Evolutionary conservation across 1,140 invertebrate genomes (phyloP), one percentile per base, ranked within the genome.

Genomic region (Drosophila bifasciata): DNA sequence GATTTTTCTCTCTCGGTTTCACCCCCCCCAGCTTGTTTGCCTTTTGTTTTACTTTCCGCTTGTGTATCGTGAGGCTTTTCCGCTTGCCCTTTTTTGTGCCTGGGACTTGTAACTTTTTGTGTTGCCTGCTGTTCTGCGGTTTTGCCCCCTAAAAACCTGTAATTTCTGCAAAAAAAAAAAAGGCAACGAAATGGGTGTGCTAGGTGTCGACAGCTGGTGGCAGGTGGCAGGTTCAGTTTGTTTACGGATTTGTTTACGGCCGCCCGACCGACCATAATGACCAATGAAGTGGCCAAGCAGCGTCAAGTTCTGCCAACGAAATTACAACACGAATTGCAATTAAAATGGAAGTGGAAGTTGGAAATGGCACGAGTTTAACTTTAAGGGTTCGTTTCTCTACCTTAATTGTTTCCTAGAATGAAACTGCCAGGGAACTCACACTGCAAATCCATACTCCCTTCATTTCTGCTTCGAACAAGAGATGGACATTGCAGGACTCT

Each of bases 201-300:
- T 46, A 63, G 56, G 72, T 77, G 73, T 70, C 67, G 76, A 79
- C 46, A 50, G n/a, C n/a, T n/a, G 52, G 52, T 17, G 48, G 49
- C 49, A 48, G 56, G 51, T 50, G 59, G 46, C 45, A 40, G 50
- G 50, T 55, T 57, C 62, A 67, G 46, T 80, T 81, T 67, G 71
- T 79, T 73, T 64, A 41, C 62, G 78, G 69, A 83, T 83, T 88
- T 83, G 83, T 88, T 88, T 88, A 88, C 76, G 59, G 70, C 61
- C 50, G 32, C 32, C 32, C 13, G 40, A 60, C 32, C 13, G 40
- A 60, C 56, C 74, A 70, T 81, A 86, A 86, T 86, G 74, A 72
- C 83, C 81, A 56, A 74, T 67, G 60, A 78, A 80, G 56, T 70
- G 81, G 53, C 58, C 58, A 56, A 46, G 28, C 58, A 46, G 66